Evolutionary conservation across 30 jellyfish, hydroid and myxozoan genomes (phyloP).

Genomic region (Pelagia noctiluca): DNA sequence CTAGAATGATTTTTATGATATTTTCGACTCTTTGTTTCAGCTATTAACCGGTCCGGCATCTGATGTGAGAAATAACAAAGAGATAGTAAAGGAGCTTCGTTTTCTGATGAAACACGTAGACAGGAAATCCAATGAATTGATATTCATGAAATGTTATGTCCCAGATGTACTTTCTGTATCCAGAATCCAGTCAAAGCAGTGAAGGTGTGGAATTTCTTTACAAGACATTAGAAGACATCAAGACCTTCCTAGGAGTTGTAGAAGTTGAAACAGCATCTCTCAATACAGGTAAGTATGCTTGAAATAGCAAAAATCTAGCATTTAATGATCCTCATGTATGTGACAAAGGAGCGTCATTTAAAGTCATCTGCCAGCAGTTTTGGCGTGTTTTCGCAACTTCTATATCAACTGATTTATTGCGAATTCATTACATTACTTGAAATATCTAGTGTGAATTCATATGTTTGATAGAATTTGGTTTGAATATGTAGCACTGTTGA

Average conservation of each 20-base stretch:
- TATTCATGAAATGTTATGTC: conserved; percentile 19
- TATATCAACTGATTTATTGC: not conserved
- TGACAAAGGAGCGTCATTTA: too few species aligned
- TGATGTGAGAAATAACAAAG: conserved; percentile 2
- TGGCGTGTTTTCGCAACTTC: not conserved
- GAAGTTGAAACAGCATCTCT: not conserved
- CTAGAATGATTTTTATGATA: too few species aligned
- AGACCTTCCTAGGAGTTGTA: not conserved
- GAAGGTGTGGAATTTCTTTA: not conserved
- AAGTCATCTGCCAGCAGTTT: too few species aligned
- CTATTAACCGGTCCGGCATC: not conserved
- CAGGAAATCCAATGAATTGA: conserved; percentile 17
- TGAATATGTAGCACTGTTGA: too few species aligned
- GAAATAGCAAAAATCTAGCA: not conserved
- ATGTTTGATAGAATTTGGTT: not conserved
- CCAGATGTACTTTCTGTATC: not conserved
- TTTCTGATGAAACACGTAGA: conserved; percentile 29
- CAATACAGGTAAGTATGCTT: not conserved
- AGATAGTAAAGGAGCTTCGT: not conserved
- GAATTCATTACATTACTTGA: not conserved
- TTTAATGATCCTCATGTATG: not conserved
- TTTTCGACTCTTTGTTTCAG: too few species aligned
- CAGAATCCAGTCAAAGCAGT: not conserved
- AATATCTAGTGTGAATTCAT: not conserved
- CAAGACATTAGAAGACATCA: not conserved